Conservation (phyloP, 2,113 vertebrate genomes). For the Brachypodius melanocephalos region DNA sequence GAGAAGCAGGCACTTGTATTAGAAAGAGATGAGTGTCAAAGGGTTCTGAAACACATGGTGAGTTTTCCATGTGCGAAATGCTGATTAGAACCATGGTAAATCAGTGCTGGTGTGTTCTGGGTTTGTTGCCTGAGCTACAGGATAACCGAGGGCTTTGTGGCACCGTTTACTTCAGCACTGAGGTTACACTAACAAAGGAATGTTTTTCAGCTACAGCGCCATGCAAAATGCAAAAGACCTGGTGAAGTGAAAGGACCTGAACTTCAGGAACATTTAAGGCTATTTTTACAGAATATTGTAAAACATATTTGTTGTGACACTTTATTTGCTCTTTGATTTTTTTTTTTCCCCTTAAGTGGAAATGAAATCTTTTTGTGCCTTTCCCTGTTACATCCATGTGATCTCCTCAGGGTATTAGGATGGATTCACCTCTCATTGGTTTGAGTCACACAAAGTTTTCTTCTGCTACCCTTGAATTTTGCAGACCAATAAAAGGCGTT, state of each 20-base stretch:
- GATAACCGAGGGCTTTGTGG: constrained; percentile 41
- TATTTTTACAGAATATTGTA: constrained; percentile 38
- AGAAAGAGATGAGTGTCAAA: constrained; percentile 71
- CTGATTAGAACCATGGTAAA: constrained; percentile 73
- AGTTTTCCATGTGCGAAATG: constrained; percentile 69
- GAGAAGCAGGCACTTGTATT: constrained; percentile 76
- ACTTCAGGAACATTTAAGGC: background rate
- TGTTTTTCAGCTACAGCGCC: constrained; percentile 37
- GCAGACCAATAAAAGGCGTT: background rate
- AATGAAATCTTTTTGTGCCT: constrained; percentile 5
- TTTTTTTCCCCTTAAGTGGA: background rate
- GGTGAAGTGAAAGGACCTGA: constrained; percentile 43
- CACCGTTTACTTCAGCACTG: constrained; percentile 39
- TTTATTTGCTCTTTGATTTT: constrained; percentile 12
- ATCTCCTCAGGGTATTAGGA: background rate
- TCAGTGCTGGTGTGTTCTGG: constrained; percentile 25
- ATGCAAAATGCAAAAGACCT: constrained; percentile 47
- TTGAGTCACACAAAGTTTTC: background rate
- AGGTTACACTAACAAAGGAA: constrained; percentile 57
- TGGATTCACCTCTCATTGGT: background rate
- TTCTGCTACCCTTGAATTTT: background rate
- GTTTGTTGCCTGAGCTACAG: constrained; percentile 66
- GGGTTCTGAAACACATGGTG: constrained; percentile 64
- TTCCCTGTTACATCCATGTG: background rate
- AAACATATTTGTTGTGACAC: constrained; percentile 32